A percentile compares a stretch with the other conserved stretches of the same genome.
These are phyloP conservation scores for Criorhina ranunculi DNA, from an alignment of 2,888 invertebrate species.

Conservation along the genomic window DNA sequence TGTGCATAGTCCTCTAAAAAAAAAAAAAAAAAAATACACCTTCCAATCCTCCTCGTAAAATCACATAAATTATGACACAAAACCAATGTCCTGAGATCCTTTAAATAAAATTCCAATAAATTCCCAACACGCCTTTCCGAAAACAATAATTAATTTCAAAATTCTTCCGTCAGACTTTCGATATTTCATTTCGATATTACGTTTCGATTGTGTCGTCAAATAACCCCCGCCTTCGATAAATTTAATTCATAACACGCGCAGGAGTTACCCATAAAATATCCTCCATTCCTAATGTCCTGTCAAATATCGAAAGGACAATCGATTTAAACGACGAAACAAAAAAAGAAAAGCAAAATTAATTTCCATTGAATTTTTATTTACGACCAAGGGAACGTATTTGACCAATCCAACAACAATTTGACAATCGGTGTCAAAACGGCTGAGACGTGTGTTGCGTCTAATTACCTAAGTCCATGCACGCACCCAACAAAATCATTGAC, in stretches of 20 bases:
- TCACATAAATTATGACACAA: background rate
- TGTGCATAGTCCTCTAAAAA: no score
- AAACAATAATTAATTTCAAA: no score
- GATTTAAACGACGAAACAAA: background rate
- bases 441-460: slow-evolving; percentile 30
- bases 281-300: slow-evolving; percentile 47
- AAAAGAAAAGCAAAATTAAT: slow-evolving; percentile 3
- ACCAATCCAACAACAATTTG: slow-evolving; percentile 18
- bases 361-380: slow-evolving; percentile 49
- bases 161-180: no score
- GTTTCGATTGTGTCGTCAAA: no score
- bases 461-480: slow-evolving; percentile 41
- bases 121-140: no score
- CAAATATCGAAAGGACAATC: slow-evolving; percentile 39
- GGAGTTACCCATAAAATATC: slow-evolving; percentile 33
- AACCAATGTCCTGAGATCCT: no score
- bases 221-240: slow-evolving; percentile 16
- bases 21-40: no score
- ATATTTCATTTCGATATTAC: no score
- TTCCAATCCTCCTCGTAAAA: no score
- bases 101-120: no score
- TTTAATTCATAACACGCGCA: slow-evolving; percentile 46
- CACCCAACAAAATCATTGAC: background rate
- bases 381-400: slow-evolving; percentile 22
- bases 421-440: slow-evolving; percentile 25